phyloP scores from a whole-genome alignment of 1,140 invertebrate genomes.

The Periplaneta americana region DNA sequence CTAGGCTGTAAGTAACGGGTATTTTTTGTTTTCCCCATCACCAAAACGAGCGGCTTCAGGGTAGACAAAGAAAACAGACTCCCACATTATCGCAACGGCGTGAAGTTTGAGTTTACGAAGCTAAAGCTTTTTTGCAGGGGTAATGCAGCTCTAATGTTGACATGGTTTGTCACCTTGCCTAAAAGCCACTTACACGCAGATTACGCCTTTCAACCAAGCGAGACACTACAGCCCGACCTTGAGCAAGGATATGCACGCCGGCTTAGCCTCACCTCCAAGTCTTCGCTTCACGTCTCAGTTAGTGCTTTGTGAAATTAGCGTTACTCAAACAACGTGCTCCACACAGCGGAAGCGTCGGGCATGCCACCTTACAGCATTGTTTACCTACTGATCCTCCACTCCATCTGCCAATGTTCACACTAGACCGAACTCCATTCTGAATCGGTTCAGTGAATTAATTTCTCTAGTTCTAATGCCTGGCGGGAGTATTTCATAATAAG shows the following conservation, averaged over 20 bases:
- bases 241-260: neutral
- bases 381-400: no score
- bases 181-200: neutral
- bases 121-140: neutral
- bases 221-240: neutral
- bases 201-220: neutral
- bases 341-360: neutral
- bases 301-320: neutral
- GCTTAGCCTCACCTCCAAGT: neutral
- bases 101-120: neutral
- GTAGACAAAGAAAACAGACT: neutral
- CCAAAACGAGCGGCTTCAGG: no score
- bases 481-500: no score
- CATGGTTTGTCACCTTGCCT: neutral
- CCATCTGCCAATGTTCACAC: no score
- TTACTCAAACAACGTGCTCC: neutral
- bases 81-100: neutral
- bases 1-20: no score
- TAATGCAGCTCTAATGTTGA: neutral
- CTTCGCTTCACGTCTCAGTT: neutral
- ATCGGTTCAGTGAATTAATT: no score
- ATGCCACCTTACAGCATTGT: no score
- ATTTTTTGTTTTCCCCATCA: no score
- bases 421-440: no score
- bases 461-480: no score